Evolutionary conservation across 2,113 vertebrate genomes (phyloP), one percentile per base, ranked within the genome.

Genomic region (Apus apus): DNA sequence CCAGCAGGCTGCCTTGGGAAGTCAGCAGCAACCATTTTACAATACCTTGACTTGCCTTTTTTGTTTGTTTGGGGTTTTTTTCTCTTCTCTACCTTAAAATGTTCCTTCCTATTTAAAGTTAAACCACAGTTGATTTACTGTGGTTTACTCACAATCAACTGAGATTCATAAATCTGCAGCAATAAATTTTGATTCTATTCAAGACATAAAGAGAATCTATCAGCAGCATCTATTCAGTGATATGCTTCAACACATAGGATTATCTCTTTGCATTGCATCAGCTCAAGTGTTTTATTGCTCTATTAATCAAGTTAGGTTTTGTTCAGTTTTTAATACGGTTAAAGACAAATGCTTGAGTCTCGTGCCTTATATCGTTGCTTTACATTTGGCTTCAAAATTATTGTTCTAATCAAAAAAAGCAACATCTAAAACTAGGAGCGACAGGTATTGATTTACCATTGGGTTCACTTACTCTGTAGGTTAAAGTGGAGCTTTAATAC

Each of bases 91-190:
- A 29, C 22, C 34, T 38, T 65, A n/a, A 85, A 67, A 61, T 40
- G 7, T 71, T 51, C 16, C 10, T 88, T 77, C 13, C 29, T 46
- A 6, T 16, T 61, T 18, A 65, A 61, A 83, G 38, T 22, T 21
- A 7, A 15, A 15, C 20, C 21, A 4, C 14, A 6, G 14, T 22
- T 36, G 5, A 17, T 80, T 82, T 68, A 2, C 40, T 30, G 0
- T 36, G 10, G 3, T 80, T 89, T 77, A 45, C 2, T 32, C 8
- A 19, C n/a, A 11, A n/a, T 36, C 26, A n/a, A 1, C 22, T 46
- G 38, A 70, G 67, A 93, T 65, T 26, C 3, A 12, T 58, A 46
- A 34, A 58, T 74, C 72, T 50, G 6, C 19, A 22, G 70, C 13
- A 13, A 6, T 38, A 3, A 19, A 9, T 76, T 40, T 58, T 21